Conservation (phyloP, 2,113 vertebrate species). For the Bubo scandiacus region DNA sequence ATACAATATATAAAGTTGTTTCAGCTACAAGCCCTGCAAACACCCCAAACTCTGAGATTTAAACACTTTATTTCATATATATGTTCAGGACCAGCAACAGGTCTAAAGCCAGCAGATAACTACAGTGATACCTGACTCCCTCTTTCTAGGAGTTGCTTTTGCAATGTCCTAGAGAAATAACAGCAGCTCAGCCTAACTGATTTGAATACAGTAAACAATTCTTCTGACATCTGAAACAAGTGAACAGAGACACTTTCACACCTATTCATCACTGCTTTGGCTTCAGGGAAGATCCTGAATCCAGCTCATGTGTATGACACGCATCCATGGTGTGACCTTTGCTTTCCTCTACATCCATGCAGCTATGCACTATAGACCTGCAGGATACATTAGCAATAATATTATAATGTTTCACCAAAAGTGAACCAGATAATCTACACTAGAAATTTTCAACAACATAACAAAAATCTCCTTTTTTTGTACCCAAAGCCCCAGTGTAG, state of each 20-base stretch:
- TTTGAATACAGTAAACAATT: neutral
- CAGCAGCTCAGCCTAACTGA: neutral
- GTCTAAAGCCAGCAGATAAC: neutral
- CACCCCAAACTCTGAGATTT: neutral
- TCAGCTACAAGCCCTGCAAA: neutral
- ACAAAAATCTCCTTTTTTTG: neutral
- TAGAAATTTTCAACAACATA: neutral
- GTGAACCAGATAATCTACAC: neutral
- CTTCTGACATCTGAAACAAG: neutral
- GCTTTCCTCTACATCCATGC: neutral
- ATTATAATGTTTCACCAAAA: neutral
- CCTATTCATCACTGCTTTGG: neutral
- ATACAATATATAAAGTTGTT: neutral
- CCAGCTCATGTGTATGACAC: neutral
- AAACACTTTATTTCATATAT: neutral
- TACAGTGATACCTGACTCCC: neutral
- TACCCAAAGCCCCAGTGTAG: neutral
- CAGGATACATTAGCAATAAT: neutral
- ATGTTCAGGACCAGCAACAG: neutral
- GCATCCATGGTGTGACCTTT: neutral
- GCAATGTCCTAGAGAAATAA: neutral
- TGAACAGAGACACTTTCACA: neutral
- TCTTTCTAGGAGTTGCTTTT: neutral
- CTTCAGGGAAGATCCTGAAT: neutral
- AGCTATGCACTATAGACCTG: neutral